Evolutionary conservation across 2,113 vertebrate genomes (phyloP), one percentile per base, ranked within the genome.

Genomic region (Oxyura jamaicensis): DNA sequence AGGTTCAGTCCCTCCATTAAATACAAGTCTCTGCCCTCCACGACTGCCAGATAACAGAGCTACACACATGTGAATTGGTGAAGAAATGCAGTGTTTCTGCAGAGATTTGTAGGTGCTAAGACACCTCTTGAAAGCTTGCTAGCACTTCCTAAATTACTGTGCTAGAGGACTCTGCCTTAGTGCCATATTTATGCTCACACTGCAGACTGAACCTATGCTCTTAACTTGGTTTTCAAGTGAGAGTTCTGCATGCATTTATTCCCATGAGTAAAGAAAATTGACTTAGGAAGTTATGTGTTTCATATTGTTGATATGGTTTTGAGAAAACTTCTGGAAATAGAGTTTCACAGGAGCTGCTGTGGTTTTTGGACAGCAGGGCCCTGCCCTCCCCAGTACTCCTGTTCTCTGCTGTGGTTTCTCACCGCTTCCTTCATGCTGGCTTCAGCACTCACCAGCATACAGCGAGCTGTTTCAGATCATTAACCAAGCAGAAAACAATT

Each of bases 1-100:
- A 28, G 29, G 20, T 10, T 74, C 46, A 75, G 33, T 75, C 52
- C 35, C 33, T 26, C 11, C 0, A 0, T 0, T 0, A 0, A 8
- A 35, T 48, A 17, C 11, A 6, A 25, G 52, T 39, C 31, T 75
- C 71, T 86, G 67, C 13, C 31, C 21, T 16, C 4, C 0, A 2
- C 8, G n/a, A 11, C 5, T 0, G 0, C 31, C 23, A n/a, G 41
- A 23, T 10, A 41, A 20, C 10, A 36, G 60, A 73, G 48, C n/a
- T 36, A 11, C 3, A 1, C 11, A 28, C 50, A 21, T 65, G 75
- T 53, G 58, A 67, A 46, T 1, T 0, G 19, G 21, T 12, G 11
- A 55, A 35, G 23, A 41, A 42, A 44, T 1, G 8, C 20, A 26
- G 39, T 8, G 2, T 8, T 52, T 46, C 31, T 67, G 17, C n/a